phyloP scores from a whole-genome alignment of 2,797 vertebrate genomes.

The Gobionotothen gibberifrons region DNA sequence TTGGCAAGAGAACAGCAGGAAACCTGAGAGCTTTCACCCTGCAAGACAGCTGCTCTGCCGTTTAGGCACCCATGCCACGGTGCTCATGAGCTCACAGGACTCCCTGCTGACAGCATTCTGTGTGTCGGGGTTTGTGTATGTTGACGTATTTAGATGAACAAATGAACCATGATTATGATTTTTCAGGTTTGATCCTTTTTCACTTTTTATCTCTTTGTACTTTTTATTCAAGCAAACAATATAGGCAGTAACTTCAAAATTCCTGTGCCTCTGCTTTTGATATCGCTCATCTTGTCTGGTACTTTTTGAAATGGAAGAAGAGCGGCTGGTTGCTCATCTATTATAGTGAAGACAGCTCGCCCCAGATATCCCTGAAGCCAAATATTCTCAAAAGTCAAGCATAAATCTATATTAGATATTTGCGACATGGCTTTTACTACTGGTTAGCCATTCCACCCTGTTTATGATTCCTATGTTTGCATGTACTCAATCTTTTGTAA shows the following conservation, averaged over 20 bases:
- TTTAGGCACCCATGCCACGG: conserved; percentile 51
- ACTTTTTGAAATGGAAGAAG: conserved; percentile 45
- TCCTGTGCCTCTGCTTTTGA: not conserved
- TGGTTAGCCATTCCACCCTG: not conserved
- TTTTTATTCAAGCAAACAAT: conserved; percentile 9
- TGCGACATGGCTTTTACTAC: not conserved
- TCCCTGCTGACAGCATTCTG: conserved; percentile 35
- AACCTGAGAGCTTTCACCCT: conserved; percentile 75
- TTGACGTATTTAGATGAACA: conserved; percentile 22
- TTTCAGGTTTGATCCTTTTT: not conserved
- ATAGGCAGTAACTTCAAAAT: not conserved
- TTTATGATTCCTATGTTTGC: conserved; percentile 10
- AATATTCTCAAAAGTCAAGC: conserved; percentile 23
- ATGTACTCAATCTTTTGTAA: not conserved
- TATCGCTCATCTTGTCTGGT: conserved; percentile 16
- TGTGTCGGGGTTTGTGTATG: conserved; percentile 5
- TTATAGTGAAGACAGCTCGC: conserved; percentile 43
- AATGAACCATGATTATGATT: conserved; percentile 11
- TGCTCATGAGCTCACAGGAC: conserved; percentile 52
- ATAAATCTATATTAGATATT: conserved; percentile 14
- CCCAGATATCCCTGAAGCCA: conserved; percentile 37
- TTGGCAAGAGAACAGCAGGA: conserved; percentile 77
- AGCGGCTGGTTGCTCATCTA: conserved; percentile 24
- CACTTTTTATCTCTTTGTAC: not conserved
- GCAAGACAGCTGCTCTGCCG: conserved; percentile 76